Base-by-base conservation (phyloP, 2,888 invertebrate genomes). In the Atethmia centrago region DNA sequence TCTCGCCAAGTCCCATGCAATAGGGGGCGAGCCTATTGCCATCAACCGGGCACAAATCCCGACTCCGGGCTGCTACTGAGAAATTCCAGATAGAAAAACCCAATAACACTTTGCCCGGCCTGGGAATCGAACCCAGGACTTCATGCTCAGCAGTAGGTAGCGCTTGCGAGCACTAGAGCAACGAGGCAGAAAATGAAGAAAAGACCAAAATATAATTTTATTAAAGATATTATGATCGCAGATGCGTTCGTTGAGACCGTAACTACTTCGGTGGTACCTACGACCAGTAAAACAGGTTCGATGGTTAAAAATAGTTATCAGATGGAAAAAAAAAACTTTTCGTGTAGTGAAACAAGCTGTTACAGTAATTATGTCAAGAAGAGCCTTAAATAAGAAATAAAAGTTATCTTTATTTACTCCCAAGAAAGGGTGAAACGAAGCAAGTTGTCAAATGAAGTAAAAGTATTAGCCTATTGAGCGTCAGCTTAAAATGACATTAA, bases 401-500 rank as follows among this genome's bases (percentile, higher is more conserved):
- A 51, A n/a, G 4, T 31, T 21, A 28, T 36, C 5, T 49, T 47
- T 42, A 36, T 67, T 31, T 25, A 14, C 47, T 16, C 3, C 16
- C 36, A 65, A 63, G 16, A 47, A 53, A 61, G 10, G 10, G 36
- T 53, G 14, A 61, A 80, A 45, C 28, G 49, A 65, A 74, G n/a
- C 49, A 65, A 78, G 25, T 67, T 64, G 45, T 56, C 40, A 62
- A 82, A 70, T 36, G 3, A 59, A 61, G 19, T 69, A 65, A 77
- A 77, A 69, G 31, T 45, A 45, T 64, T 59, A 59, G n/a, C 70
- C 36, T 62, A 63, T 71, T 82, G 55, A 68, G 59, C 59, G 70
- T 82, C 77, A 71, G 82, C 70, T 70, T 79, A 66, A 77, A 71
- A 70, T 42, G 14, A 45, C 77, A 82, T 58, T 79, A 58, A 82